Base-by-base conservation (phyloP, 2,888 invertebrate species). In the Parasteatoda lunata region DNA sequence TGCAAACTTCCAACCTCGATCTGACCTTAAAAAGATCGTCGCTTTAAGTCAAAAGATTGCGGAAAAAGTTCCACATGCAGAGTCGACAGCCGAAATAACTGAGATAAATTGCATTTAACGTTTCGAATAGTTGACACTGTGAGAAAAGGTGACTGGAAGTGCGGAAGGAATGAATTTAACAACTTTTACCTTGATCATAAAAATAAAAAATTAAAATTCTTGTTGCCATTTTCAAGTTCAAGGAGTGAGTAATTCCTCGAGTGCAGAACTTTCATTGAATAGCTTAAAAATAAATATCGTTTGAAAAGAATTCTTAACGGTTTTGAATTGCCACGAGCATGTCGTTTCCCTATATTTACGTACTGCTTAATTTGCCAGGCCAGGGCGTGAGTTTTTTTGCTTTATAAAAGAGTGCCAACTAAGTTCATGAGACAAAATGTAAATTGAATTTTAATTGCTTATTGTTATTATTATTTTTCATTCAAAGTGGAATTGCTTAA, bases 31-130 rank as follows among this genome's bases (percentile, higher is more conserved):
- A 8, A 59, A 59, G 59, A 59, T 59, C 8, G 59, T n/a, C 59
- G 59, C 59, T n/a, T n/a, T 9, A 9, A 59, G n/a, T 9, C 59
- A 59, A n/a, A 59, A 3, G 59, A 59, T 59, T 59, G 59, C 59
- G 59, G 59, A 59, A 59, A 30, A 59, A 59, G n/a, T 59, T 59
- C 59, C 59, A 8, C 59, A 59, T 59, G 59, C 59, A 59, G 59
- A 59, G 59, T 59, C 59, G 59, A 59, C 59, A 59, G n/a, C 4
- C 13, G 59, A 9, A 59, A 30, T 30, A 30, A 30, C 30, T 30
- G 30, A 30, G n/a, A 59, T 59, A 59, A 59, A 59, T 59, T 59
- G 59, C 59, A 59, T 59, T 59, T 59, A 59, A 59, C 59, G 8
- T 59, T 30, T 59, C 59, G 59, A 59, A 59, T 13, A 59, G 11